These are phyloP conservation scores for Ophioderma brevispina DNA, from an alignment of 35 echinoderm and acorn worm genomes.

Conservation along the genomic window DNA sequence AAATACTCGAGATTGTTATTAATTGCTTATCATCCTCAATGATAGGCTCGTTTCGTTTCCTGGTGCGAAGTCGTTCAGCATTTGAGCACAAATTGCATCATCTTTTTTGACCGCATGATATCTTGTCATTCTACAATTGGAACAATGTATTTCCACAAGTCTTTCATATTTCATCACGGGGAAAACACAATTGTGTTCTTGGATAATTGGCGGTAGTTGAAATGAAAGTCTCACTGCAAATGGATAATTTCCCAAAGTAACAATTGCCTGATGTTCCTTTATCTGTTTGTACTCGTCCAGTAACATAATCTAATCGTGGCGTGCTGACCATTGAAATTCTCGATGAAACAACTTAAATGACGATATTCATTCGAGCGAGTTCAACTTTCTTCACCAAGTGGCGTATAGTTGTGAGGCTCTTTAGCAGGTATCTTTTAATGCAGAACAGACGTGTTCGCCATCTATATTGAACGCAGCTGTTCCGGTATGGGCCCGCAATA, in stretches of 20 bases:
- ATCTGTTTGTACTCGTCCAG: conserved; percentile 54
- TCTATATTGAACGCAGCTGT: conserved; percentile 70
- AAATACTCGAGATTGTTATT: neutral
- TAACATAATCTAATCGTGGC: conserved; percentile 33
- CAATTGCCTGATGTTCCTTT: conserved; percentile 5
- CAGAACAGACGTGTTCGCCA: conserved; percentile 55
- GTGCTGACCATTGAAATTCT: conserved; percentile 77
- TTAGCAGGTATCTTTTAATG: conserved; percentile 41
- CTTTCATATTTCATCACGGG: neutral
- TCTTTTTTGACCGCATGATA: conserved; percentile 74
- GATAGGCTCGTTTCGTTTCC: neutral
- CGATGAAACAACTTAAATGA: conserved; percentile 72
- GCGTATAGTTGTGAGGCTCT: conserved; percentile 41
- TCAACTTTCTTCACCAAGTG: conserved; percentile 65
- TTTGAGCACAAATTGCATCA: conserved; percentile 11
- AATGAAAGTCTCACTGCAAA: conserved; percentile 50
- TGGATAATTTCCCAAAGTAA: conserved; percentile 56
- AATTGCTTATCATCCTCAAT: neutral
- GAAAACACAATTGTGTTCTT: neutral
- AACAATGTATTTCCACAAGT: conserved; percentile 23
- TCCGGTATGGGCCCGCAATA: conserved; percentile 51
- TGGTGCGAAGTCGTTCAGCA: conserved; percentile 16
- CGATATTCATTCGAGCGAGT: conserved; percentile 28
- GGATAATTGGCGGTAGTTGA: conserved; percentile 24
- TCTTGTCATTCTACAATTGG: conserved; percentile 16